A percentile compares a stretch with the other conserved stretches of the same genome.
These are phyloP conservation scores for Pristionchus fissidentatus DNA, from an alignment of 2,888 invertebrate genomes.

Conservation along the genomic window DNA sequence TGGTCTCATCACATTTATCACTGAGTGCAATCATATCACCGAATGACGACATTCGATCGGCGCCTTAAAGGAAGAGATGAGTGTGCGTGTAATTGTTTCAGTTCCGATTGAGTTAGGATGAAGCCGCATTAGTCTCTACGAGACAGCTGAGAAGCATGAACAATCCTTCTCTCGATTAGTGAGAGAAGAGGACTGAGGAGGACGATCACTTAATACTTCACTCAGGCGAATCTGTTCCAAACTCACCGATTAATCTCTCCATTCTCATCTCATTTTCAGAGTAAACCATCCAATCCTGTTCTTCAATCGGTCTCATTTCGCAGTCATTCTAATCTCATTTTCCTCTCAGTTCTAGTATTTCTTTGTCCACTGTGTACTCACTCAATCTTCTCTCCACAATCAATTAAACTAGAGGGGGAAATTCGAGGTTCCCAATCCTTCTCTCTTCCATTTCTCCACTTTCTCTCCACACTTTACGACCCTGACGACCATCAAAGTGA, in stretches of 20 bases:
- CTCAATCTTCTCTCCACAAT: constrained; percentile 18
- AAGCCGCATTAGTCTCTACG: constrained; percentile 38
- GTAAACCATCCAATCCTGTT: constrained; percentile 60
- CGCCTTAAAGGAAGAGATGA: constrained; percentile 79
- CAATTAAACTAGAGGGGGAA: not conserved
- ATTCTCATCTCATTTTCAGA: constrained; percentile 51
- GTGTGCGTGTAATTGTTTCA: not conserved
- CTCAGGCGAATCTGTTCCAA: not conserved
- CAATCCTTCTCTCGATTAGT: not conserved
- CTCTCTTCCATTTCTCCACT: not conserved
- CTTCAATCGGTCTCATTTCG: constrained; percentile 50
- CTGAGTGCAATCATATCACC: constrained; percentile 97
- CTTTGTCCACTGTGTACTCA: not conserved
- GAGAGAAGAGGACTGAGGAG: not conserved
- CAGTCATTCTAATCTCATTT: too few relatives aligned
- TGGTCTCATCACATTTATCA: constrained; percentile 89
- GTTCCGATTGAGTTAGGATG: not conserved
- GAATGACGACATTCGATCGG: constrained; percentile 98
- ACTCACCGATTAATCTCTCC: constrained; percentile 50
- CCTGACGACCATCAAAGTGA: constrained; percentile 5
- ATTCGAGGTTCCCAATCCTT: constrained; percentile 21
- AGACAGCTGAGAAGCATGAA: constrained; percentile 14
- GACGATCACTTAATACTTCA: constrained; percentile 41
- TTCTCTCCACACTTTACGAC: too few relatives aligned
- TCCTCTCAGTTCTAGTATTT: not conserved